phyloP scores from a whole-genome alignment of 1,140 invertebrate genomes.

The Achroia grisella region DNA sequence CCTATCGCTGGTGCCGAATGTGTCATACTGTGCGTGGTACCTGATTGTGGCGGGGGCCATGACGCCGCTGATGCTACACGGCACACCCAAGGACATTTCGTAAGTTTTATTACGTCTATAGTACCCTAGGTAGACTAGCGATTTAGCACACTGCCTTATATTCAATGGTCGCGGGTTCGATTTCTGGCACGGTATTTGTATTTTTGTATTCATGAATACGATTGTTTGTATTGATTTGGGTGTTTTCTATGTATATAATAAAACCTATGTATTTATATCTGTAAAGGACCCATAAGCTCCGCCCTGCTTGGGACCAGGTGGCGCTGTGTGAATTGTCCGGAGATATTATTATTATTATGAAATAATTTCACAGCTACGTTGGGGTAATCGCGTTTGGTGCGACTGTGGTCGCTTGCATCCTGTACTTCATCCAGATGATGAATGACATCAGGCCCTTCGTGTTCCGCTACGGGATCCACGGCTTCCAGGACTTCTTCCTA shows the following conservation, averaged over 20 bases:
- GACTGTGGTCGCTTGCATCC: slow-evolving; percentile 73
- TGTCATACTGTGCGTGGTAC: slow-evolving; percentile 78
- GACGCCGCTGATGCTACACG: slow-evolving; percentile 79
- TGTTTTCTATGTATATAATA: too few species aligned
- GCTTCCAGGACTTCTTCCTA: slow-evolving; percentile 75
- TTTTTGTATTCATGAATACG: too few species aligned
- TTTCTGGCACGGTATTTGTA: too few species aligned
- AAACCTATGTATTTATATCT: too few species aligned
- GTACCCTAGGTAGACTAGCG: too few species aligned
- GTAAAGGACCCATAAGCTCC: too few species aligned
- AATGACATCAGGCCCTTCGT: slow-evolving; percentile 55
- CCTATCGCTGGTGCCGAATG: slow-evolving; percentile 47
- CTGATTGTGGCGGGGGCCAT: slow-evolving; percentile 77
- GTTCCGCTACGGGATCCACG: slow-evolving; percentile 53
- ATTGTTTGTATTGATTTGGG: too few species aligned
- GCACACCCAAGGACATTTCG: slow-evolving; percentile 84
- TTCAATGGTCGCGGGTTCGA: too few species aligned
- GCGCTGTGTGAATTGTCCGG: too few species aligned
- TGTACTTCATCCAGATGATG: slow-evolving; percentile 76
- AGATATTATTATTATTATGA: too few species aligned
- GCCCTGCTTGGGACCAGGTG: too few species aligned
- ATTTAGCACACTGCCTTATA: too few species aligned
- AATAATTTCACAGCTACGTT: slow-evolving; percentile 38
- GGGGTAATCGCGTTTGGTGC: slow-evolving; percentile 75
- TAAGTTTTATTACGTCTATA: slow-evolving; percentile 42